Evolutionary conservation across 2,113 vertebrate species (phyloP), one percentile per base, ranked within the genome.

Genomic region (Chionis minor): DNA sequence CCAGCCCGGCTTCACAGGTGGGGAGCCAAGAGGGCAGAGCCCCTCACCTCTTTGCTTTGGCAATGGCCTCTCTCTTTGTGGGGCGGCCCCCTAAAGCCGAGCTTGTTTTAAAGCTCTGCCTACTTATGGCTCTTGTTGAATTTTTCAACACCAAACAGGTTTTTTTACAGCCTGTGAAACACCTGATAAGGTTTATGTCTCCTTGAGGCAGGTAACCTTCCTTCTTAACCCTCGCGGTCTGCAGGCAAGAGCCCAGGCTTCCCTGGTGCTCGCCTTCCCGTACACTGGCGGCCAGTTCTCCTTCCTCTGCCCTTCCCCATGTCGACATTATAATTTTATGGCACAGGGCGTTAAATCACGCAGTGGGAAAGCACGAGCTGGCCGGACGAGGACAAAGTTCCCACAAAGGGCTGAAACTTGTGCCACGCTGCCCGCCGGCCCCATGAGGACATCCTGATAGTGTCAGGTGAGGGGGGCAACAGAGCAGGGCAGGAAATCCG

Each of bases 361-460:
- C 21, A 28, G 18, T 51, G 72, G 54, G 52, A 94, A 78, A 73
- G 55, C 6, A 21, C 9, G 22, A 71, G 1, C 4, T 72, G 58
- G 54, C 30, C 26, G 28, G 42, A 71, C 8, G 28, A 24, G 26
- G 54, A 63, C 32, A 54, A 44, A 54, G 14, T 7, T 73, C 63
- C 33, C n/a, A 32, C 4, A 2, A 52, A 65, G n/a, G 49, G 33
- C 77, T 89, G 58, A 75, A 86, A 40, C 14, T 27, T 2, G 0
- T 19, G 35, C 23, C 15, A 1, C 3, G 12, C 69, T 59, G 35
- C 59, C 40, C 3, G 1, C 12, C 6, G 0, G 44, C 32, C 49
- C 3, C 2, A 12, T 4, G 45, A 47, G 51, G 33, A 65, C 40
- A 33, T 49, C 35, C 56, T 17, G 56, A 35, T 12, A 14, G 19